These are phyloP conservation scores for Flexamia atlantica DNA, from an alignment of 2,888 invertebrate species.

Conservation along the genomic window DNA sequence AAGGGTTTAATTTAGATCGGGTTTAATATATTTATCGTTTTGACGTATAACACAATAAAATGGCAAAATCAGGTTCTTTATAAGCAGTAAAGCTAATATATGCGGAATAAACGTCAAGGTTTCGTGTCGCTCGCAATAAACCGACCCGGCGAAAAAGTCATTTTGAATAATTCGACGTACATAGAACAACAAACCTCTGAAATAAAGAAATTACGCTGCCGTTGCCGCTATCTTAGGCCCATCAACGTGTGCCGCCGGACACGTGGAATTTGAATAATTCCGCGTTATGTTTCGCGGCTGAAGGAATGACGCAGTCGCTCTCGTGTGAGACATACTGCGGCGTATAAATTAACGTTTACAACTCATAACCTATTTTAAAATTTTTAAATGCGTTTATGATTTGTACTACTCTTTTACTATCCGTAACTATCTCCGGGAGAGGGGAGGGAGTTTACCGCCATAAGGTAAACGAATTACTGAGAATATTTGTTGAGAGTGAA, in stretches of 20 bases:
- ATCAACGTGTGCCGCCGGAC: slow-evolving; percentile 2
- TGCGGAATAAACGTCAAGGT: slow-evolving; percentile 47
- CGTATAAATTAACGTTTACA: not conserved
- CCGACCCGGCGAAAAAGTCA: slow-evolving; percentile 41
- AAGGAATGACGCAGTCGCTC: slow-evolving; percentile 5
- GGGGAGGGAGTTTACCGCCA: no score
- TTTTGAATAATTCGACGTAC: slow-evolving; percentile 38
- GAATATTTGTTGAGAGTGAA: no score
- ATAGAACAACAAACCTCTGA: slow-evolving; percentile 28
- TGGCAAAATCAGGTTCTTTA: slow-evolving; percentile 46
- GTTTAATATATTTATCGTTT: slow-evolving; percentile 26
- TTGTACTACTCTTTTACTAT: no score
- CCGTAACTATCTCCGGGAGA: no score
- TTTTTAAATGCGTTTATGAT: no score
- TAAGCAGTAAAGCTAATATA: slow-evolving; percentile 50
- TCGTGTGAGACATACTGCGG: not conserved
- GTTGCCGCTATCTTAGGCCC: slow-evolving; percentile 6
- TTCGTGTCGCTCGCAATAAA: slow-evolving; percentile 47
- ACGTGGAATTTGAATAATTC: slow-evolving; percentile 23
- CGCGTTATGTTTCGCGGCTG: not conserved
- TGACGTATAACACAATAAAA: slow-evolving; percentile 43
- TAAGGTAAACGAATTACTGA: no score
- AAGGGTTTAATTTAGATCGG: slow-evolving; percentile 18
- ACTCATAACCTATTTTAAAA: no score
- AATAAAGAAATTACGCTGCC: slow-evolving; percentile 50